Evolutionary conservation across 2,888 invertebrate genomes (phyloP).

Genomic region (Agrochola macilenta): DNA sequence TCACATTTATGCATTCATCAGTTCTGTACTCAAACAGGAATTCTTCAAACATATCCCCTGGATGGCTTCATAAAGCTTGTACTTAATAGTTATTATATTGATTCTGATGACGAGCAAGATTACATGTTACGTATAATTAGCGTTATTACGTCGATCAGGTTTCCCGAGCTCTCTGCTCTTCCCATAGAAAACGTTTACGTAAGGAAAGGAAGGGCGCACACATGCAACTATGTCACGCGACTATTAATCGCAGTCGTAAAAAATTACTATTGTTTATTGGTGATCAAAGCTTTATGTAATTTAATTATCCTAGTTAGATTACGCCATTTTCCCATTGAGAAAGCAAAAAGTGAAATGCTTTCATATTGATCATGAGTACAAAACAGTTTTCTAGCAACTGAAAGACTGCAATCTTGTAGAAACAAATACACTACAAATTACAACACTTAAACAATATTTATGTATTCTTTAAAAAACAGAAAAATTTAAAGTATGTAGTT

Average conservation of each 20-base stretch:
- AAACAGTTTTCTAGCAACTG: not conserved
- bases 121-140: slow-evolving; percentile 39
- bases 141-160: slow-evolving; percentile 47
- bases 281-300: slow-evolving; percentile 15
- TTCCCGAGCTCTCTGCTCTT: slow-evolving; percentile 38
- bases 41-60: slow-evolving; percentile 1
- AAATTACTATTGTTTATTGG: slow-evolving; percentile 22
- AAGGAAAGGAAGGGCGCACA: slow-evolving; percentile 37
- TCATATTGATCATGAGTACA: not conserved
- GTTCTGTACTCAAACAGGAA: not conserved
- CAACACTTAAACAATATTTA: no score
- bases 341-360: not conserved
- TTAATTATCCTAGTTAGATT: slow-evolving; percentile 15
- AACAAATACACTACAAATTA: no score
- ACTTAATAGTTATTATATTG: slow-evolving; percentile 43
- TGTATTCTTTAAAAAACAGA: no score
- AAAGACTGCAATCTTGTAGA: not conserved
- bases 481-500: no score
- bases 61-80: not conserved
- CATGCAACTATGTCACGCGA: slow-evolving; percentile 42
- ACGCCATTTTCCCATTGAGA: slow-evolving; percentile 15
- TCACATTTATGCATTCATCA: not conserved
- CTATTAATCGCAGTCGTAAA: slow-evolving; percentile 26
- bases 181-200: slow-evolving; percentile 40
- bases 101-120: slow-evolving; percentile 37